Evolutionary conservation across 2,797 vertebrate genomes (phyloP).

Genomic region (Helicolenus hilgendorfi): DNA sequence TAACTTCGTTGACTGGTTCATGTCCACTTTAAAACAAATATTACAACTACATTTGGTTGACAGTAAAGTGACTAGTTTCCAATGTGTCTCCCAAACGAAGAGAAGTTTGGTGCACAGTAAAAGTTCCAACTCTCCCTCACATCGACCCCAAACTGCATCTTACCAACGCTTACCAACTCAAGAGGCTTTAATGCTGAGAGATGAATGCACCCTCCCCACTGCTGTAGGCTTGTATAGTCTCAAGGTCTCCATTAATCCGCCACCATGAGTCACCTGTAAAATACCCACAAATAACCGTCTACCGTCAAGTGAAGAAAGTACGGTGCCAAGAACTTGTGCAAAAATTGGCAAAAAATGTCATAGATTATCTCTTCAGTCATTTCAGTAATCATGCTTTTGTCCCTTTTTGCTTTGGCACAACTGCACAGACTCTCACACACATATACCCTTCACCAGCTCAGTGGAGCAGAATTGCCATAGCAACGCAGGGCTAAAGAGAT

Average conservation of each 20-base stretch:
- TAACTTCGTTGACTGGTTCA: too few species aligned
- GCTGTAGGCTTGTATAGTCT: slow-evolving; percentile 27
- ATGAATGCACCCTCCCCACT: slow-evolving; percentile 40
- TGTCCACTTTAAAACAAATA: too few species aligned
- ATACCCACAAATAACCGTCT: slow-evolving; percentile 43
- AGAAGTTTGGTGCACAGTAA: neutral
- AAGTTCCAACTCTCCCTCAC: neutral
- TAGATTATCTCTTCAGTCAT: slow-evolving; percentile 57
- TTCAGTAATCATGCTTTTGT: slow-evolving; percentile 61
- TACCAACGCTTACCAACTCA: slow-evolving; percentile 25
- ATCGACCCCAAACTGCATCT: slow-evolving; percentile 9
- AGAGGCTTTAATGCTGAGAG: slow-evolving; percentile 47
- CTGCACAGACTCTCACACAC: slow-evolving; percentile 33
- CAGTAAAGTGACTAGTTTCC: neutral
- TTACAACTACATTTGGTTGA: neutral
- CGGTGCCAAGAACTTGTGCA: slow-evolving; percentile 17
- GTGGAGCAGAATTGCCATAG: slow-evolving; percentile 79
- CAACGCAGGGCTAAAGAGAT: slow-evolving; percentile 78
- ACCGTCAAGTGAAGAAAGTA: slow-evolving; percentile 9
- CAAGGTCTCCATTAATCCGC: slow-evolving; percentile 59
- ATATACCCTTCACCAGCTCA: slow-evolving; percentile 60
- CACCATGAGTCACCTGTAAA: slow-evolving; percentile 48
- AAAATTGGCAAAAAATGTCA: slow-evolving; percentile 34
- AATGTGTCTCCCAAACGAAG: neutral
- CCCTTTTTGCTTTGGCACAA: slow-evolving; percentile 45